Percentiles rank a stretch among this genome's conserved stretches.
phyloP scores from a whole-genome alignment of 2,888 invertebrate genomes.

The Dimorphilus gyrociliatus region DNA sequence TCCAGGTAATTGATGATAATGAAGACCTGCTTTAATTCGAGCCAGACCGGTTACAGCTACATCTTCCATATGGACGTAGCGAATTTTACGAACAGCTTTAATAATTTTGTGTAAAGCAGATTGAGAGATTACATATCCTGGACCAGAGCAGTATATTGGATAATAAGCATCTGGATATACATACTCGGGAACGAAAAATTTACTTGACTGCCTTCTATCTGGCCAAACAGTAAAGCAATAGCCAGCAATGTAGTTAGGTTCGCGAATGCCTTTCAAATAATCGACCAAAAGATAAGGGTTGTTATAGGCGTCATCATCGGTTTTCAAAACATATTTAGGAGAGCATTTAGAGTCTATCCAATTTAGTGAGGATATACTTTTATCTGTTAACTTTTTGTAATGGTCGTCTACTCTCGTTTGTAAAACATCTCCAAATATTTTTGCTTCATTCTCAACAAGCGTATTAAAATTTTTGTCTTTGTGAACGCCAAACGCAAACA shows the following conservation, averaged over 20 bases:
- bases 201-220: constrained; percentile 9
- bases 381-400: constrained; percentile 11
- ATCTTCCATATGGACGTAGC: constrained; percentile 12
- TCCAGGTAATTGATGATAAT: constrained; percentile 10
- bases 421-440: constrained; percentile 8
- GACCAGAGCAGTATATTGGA: constrained; percentile 14
- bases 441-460: constrained; percentile 8
- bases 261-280: constrained; percentile 7
- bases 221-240: constrained; percentile 14
- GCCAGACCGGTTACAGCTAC: constrained; percentile 12
- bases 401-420: constrained; percentile 9
- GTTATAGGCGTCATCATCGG: constrained; percentile 14
- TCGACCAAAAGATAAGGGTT: constrained; percentile 10
- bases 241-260: constrained; percentile 9
- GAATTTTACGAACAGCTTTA: constrained; percentile 7
- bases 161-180: constrained; percentile 11
- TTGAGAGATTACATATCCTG: constrained; percentile 12
- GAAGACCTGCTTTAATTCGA: constrained; percentile 8
- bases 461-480: constrained; percentile 11
- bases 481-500: constrained; percentile 12
- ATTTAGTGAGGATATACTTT: constrained; percentile 9
- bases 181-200: constrained; percentile 8
- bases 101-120: constrained; percentile 8
- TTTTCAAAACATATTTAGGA: constrained; percentile 9
- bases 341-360: no score